Evolutionary conservation across 2,888 invertebrate genomes (phyloP).

Genomic region (Arge pagana): DNA sequence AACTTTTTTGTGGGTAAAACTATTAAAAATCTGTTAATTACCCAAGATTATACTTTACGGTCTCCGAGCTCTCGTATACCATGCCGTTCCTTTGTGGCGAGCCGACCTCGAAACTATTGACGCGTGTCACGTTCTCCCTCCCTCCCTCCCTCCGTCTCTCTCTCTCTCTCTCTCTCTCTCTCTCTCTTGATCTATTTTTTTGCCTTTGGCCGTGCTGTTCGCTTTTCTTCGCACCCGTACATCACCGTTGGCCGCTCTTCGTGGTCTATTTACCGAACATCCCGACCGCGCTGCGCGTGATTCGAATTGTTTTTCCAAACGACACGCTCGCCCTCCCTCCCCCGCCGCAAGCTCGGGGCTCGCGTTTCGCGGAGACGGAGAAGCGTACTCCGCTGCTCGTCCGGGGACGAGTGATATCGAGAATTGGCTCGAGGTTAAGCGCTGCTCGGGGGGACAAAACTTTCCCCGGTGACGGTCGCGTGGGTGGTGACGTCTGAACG

Average conservation of each 20-base stretch:
- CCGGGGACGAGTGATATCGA: too few relatives aligned
- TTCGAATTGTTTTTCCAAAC: too few relatives aligned
- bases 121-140: neutral
- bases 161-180: too few relatives aligned
- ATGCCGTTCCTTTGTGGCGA: conserved; percentile 15
- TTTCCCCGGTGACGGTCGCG: conserved; percentile 29
- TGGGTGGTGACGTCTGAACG: conserved; percentile 46
- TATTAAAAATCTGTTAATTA: conserved; percentile 34
- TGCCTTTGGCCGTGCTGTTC: too few relatives aligned
- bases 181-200: too few relatives aligned
- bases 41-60: conserved; percentile 22
- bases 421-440: neutral
- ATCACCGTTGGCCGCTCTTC: too few relatives aligned
- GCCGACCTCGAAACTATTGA: conserved; percentile 29
- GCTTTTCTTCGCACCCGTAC: too few relatives aligned
- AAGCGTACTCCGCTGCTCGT: conserved; percentile 39
- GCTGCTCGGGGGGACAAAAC: neutral
- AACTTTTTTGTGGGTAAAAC: conserved; percentile 28
- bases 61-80: neutral
- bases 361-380: conserved; percentile 26
- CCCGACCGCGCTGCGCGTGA: too few relatives aligned
- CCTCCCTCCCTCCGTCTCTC: neutral
- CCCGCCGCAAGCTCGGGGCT: neutral
- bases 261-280: too few relatives aligned
- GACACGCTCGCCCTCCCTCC: too few relatives aligned